Percentiles rank a stretch among this genome's conserved stretches.
Evolutionary conservation across 2,888 invertebrate species (phyloP).

Genomic region (Melikaiella ostensackeni): DNA sequence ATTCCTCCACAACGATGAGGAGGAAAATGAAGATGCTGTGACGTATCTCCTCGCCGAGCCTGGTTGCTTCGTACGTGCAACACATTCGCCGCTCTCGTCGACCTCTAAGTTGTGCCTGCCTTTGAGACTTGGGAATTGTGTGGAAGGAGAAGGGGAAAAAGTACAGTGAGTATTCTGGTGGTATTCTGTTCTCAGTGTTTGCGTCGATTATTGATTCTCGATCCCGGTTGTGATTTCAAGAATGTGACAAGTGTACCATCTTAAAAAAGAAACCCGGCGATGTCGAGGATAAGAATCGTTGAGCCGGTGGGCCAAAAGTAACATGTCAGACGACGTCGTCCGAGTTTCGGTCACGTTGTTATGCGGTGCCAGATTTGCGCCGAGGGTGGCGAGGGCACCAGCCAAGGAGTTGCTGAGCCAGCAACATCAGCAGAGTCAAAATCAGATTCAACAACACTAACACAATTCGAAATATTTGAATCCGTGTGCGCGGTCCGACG

Average conservation of each 20-base stretch:
- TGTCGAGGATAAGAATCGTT: conserved; percentile 52
- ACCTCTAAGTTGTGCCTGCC: conserved; percentile 24
- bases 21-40: not conserved
- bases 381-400: conserved; percentile 64
- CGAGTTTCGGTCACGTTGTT: conserved; percentile 58
- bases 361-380: conserved; percentile 64
- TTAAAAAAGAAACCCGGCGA: conserved; percentile 60
- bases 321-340: conserved; percentile 39
- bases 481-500: conserved; percentile 37
- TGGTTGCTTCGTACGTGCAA: conserved; percentile 9
- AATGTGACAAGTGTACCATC: conserved; percentile 69
- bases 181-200: not conserved
- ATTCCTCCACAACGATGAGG: not conserved
- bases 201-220: not conserved
- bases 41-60: conserved; percentile 3
- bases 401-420: conserved; percentile 58
- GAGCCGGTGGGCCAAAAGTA: conserved; percentile 34
- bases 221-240: conserved; percentile 62
- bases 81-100: conserved; percentile 23
- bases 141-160: not conserved
- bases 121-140: not conserved
- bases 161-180: conserved; percentile 5
- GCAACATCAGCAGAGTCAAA: conserved; percentile 48
- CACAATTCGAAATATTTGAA: conserved; percentile 25
- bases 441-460: conserved; percentile 43